These are phyloP conservation scores for Lophura nycthemera DNA, from an alignment of 2,113 vertebrate species.

Conservation along the genomic window DNA sequence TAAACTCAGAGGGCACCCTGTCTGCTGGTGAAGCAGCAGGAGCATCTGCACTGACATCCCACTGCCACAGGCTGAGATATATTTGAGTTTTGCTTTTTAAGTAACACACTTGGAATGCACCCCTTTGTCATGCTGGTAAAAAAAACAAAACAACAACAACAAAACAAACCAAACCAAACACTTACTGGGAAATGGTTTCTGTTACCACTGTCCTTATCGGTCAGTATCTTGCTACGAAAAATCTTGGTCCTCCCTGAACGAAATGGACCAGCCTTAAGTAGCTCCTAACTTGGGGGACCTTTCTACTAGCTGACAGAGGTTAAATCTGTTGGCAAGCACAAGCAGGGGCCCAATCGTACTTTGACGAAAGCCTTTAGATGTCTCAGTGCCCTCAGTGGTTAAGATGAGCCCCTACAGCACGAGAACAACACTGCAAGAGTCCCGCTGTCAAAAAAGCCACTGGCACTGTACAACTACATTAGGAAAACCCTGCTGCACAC, in stretches of 20 bases:
- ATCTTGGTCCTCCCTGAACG: not conserved
- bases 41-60: accelerated
- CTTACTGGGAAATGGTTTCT: not conserved
- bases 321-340: not conserved
- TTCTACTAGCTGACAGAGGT: not conserved
- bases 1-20: accelerated
- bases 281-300: not conserved
- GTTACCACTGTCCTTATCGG: not conserved
- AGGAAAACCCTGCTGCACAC: not conserved
- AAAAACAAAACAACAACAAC: too few species aligned
- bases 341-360: not conserved
- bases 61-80: accelerated
- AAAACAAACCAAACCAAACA: too few species aligned
- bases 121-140: not conserved
- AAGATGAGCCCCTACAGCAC: not conserved
- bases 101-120: not conserved
- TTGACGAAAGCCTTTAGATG: not conserved
- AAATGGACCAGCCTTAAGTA: not conserved
- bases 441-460: not conserved
- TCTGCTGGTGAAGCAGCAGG: accelerated
- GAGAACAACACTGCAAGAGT: not conserved
- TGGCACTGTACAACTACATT: not conserved
- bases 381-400: not conserved
- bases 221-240: not conserved
- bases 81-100: not conserved